Evolutionary conservation across 2,113 vertebrate species (phyloP).

Genomic region (Sterna hirundo): DNA sequence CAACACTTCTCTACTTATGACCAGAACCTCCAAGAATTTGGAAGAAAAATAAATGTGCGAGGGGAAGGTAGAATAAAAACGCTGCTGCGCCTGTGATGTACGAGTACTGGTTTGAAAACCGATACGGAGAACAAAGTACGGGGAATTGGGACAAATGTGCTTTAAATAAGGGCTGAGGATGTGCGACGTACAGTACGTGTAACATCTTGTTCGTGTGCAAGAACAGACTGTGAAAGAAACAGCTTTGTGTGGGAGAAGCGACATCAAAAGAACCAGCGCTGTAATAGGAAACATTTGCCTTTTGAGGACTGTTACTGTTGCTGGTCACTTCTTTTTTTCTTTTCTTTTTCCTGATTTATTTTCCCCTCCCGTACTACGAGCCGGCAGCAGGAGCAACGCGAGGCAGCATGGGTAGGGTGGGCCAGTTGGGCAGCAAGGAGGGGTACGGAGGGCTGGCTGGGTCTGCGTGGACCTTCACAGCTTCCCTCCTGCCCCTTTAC

Average conservation of each 20-base stretch:
- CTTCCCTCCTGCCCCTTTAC: not conserved
- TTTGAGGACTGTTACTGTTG: not conserved
- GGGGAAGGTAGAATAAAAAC: not conserved
- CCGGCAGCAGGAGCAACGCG: accelerated
- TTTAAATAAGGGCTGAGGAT: conserved; percentile 4
- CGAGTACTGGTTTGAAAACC: not conserved
- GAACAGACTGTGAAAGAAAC: conserved; percentile 23
- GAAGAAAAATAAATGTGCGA: not conserved
- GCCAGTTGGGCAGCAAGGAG: not conserved
- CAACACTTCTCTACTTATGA: not conserved
- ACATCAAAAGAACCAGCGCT: conserved; percentile 2
- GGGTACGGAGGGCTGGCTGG: not conserved
- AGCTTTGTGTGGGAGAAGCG: conserved; percentile 5
- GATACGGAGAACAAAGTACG: not conserved
- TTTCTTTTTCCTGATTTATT: not conserved
- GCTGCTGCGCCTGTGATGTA: not conserved
- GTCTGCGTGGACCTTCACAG: not conserved
- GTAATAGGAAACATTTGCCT: conserved; percentile 39
- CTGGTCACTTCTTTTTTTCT: not conserved
- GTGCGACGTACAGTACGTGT: not conserved
- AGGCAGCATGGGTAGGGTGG: not conserved
- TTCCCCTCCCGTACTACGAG: not conserved
- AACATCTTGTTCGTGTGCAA: not conserved
- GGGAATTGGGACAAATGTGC: not conserved
- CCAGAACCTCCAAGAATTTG: not conserved